These are phyloP conservation scores for Parauchenoglanis punctatus DNA, from an alignment of 2,797 vertebrate genomes.

Conservation along the genomic window DNA sequence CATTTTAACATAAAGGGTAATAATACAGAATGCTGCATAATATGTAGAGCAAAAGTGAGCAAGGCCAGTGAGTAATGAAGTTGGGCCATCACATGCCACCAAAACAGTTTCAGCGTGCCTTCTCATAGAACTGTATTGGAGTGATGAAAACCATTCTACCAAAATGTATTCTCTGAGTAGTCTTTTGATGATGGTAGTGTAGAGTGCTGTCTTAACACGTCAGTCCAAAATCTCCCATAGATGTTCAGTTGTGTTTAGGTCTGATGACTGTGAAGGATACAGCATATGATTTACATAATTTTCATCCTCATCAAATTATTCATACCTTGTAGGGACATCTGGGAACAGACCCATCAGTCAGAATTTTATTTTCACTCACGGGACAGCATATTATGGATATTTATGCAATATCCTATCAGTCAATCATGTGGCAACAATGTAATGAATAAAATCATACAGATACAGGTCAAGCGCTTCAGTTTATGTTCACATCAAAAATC, in stretches of 20 bases:
- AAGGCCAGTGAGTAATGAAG: background rate
- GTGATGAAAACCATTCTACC: background rate
- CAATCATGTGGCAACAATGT: background rate
- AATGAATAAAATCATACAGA: background rate
- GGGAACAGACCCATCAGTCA: background rate
- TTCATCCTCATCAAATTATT: background rate
- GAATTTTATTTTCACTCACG: background rate
- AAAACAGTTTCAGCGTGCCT: background rate
- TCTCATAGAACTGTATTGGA: background rate
- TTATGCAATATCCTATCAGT: constrained; percentile 1
- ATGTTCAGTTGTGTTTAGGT: background rate
- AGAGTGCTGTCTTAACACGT: background rate
- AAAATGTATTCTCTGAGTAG: background rate
- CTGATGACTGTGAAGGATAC: background rate
- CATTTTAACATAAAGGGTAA: constrained; percentile 29
- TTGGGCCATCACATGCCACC: background rate
- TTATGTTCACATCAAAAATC: background rate
- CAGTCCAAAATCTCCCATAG: background rate
- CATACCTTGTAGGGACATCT: background rate
- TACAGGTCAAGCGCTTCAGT: background rate
- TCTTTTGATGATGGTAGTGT: background rate
- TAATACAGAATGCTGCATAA: constrained; percentile 15
- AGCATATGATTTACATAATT: background rate
- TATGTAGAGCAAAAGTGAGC: background rate
- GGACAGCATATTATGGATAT: no score